Percentiles rank a stretch among this genome's conserved stretches.
phyloP scores from a whole-genome alignment of 2,113 vertebrate genomes.

The Aphyosemion australe region DNA sequence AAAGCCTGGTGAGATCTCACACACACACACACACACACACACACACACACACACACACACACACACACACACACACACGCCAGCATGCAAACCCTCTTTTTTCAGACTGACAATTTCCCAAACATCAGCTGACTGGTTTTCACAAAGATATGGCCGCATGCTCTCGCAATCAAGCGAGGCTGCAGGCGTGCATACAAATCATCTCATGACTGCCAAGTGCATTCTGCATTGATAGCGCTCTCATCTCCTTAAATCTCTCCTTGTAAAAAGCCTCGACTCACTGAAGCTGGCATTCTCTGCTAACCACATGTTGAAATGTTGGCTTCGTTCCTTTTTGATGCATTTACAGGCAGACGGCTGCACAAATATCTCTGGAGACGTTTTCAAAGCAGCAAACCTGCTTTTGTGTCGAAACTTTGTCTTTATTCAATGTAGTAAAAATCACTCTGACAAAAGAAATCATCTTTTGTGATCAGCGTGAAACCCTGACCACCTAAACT shows the following conservation, averaged over 20 bases:
- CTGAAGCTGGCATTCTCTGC: conserved; percentile 42
- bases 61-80: not conserved
- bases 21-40: conserved; percentile 21
- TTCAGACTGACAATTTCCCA: conserved; percentile 37
- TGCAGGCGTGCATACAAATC: conserved; percentile 67
- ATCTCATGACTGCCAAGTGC: conserved; percentile 72
- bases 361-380: conserved; percentile 12
- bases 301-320: conserved; percentile 60
- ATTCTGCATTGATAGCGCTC: conserved; percentile 48
- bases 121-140: conserved; percentile 49
- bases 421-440: not conserved
- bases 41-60: conserved; percentile 17
- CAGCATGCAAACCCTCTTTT: too few relatives aligned
- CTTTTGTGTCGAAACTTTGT: conserved; percentile 20
- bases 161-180: conserved; percentile 60
- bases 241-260: conserved; percentile 54
- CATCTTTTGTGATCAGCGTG: too few relatives aligned
- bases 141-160: conserved; percentile 63
- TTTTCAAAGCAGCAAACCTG: conserved; percentile 37
- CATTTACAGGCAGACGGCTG: conserved; percentile 15
- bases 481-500: conserved; percentile 24
- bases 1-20: too few relatives aligned
- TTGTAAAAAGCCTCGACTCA: conserved; percentile 39
- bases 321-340: conserved; percentile 47
- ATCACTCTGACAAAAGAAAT: too few relatives aligned